Base-by-base conservation (phyloP, 2,797 vertebrate species). In the Microctenopoma steveboyesi region DNA sequence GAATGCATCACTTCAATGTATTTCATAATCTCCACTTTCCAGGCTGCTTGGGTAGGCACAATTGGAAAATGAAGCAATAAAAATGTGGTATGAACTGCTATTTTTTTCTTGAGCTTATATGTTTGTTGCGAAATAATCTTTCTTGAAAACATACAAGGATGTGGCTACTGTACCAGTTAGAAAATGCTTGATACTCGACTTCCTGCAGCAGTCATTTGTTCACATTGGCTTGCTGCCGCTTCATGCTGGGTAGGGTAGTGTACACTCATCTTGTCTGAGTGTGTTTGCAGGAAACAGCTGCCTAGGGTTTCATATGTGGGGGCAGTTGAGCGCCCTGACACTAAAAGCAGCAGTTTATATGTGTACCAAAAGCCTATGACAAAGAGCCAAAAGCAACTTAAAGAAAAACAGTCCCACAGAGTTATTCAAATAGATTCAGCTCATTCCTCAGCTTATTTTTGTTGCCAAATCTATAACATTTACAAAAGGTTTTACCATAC, bases 241-340 rank as follows among this genome's bases (percentile, higher is more conserved):
- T 65, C 39, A 28, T n/a, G 51, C 56, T 64, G 76, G 61, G 73
- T 49, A 57, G 54, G 46, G 56, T n/a, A 30, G 35, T n/a, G 1
- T 50, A 22, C 22, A 45, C 48, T 70, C 27, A 52, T 57, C 25
- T 9, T 60, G 64, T 51, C 37, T 45, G 25, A 54, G 25, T 28
- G 67, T 43, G 43, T 64, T 55, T 70, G 47, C 75, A 69, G 67
- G 68, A 84, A 74, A 61, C 53, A 62, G 72, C 63, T 83, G 78
- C 45, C 12, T 25, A 9, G 61, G 64, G 57, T 66, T 60, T 54
- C 63, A 18, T 62, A 15, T 59, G 56, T 53, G 58, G 37, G 43
- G 28, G 63, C 58, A 72, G 53, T 79, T 66, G 28, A 59, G 48
- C 59, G 18, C 13, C 35, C 45, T 58, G 30, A 64, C 16, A 27